Evolutionary conservation across 2,888 invertebrate genomes (phyloP), one percentile per base, ranked within the genome.

Genomic region (Caenorhabditis zanzibari): DNA sequence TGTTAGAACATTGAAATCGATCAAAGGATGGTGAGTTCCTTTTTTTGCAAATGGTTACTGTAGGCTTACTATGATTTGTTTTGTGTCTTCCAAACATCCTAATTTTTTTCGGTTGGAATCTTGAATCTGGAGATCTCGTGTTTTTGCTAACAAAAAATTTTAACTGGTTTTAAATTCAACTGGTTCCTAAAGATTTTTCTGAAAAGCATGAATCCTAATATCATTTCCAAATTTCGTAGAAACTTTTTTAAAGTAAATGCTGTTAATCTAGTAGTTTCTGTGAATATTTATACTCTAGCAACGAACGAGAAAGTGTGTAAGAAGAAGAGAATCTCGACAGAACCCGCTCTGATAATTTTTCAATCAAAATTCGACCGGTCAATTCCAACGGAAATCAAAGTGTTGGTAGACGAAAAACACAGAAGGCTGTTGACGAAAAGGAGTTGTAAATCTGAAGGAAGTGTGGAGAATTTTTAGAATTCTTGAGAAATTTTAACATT

Each of bases 11-110:
- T 35, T 75, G 52, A 54, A 52, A 22, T 68, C 68, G 19, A 16
- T 56, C 12, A 59, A 54, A 58, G 69, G 68, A 44, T 75, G 75
- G 81, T 75, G 32, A 63, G 80, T 58, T 24, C 16, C 28, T 5
- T 54, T 54, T 12, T n/a, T n/a, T n/a, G n/a, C n/a, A n/a, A n/a
- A n/a, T n/a, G n/a, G n/a, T n/a, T n/a, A n/a, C n/a, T n/a, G n/a
- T n/a, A n/a, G n/a, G n/a, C n/a, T n/a, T n/a, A n/a, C n/a, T n/a
- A n/a, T n/a, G n/a, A n/a, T n/a, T n/a, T n/a, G n/a, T n/a, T n/a
- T n/a, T n/a, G n/a, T n/a, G n/a, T n/a, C n/a, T n/a, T n/a, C n/a
- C n/a, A n/a, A n/a, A n/a, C n/a, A n/a, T n/a, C n/a, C n/a, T n/a
- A n/a, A n/a, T n/a, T n/a, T n/a, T n/a, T n/a, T n/a, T n/a, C n/a